A percentile compares a stretch with the other conserved stretches of the same genome.
Conservation (phyloP, 1,140 invertebrate species). For the Amphibalanus amphitrite region DNA sequence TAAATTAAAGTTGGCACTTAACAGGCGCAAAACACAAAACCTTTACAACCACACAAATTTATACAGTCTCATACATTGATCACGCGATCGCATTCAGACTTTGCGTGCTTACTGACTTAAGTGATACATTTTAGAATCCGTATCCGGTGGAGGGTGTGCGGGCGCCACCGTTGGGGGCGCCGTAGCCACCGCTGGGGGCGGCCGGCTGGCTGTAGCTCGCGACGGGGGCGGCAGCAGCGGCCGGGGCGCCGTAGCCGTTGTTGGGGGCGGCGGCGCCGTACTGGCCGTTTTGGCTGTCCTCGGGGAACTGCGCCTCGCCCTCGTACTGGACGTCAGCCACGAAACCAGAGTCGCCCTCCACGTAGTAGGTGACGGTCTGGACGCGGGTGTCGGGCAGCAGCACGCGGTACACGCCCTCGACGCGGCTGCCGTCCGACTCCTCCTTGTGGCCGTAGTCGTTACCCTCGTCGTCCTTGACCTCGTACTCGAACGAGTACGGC, state of each 20-base stretch:
- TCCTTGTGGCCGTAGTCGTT: constrained; percentile 17
- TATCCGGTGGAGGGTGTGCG: background rate
- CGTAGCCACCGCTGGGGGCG: background rate
- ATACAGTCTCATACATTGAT: too few relatives aligned
- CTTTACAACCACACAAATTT: too few relatives aligned
- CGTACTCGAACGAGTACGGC: constrained; percentile 11
- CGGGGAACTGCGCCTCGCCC: constrained; percentile 9
- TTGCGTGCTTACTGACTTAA: too few relatives aligned
- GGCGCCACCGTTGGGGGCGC: background rate
- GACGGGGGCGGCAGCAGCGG: too few relatives aligned
- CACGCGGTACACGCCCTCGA: constrained; percentile 6
- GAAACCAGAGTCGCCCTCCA: constrained; percentile 5
- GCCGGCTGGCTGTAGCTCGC: background rate
- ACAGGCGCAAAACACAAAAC: too few relatives aligned
- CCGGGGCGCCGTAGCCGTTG: background rate
- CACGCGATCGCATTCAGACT: too few relatives aligned
- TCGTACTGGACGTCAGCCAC: constrained; percentile 5
- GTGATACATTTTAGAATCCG: background rate
- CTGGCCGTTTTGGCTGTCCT: constrained; percentile 11
- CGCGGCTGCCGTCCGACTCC: constrained; percentile 6
- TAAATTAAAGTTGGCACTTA: too few relatives aligned
- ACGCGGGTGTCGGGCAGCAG: constrained; percentile 7
- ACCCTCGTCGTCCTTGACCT: background rate
- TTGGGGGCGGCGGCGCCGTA: background rate
- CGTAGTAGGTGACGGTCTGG: constrained; percentile 8